These are phyloP conservation scores for Coelopa frigida DNA, from an alignment of 1,140 invertebrate genomes.

Conservation along the genomic window DNA sequence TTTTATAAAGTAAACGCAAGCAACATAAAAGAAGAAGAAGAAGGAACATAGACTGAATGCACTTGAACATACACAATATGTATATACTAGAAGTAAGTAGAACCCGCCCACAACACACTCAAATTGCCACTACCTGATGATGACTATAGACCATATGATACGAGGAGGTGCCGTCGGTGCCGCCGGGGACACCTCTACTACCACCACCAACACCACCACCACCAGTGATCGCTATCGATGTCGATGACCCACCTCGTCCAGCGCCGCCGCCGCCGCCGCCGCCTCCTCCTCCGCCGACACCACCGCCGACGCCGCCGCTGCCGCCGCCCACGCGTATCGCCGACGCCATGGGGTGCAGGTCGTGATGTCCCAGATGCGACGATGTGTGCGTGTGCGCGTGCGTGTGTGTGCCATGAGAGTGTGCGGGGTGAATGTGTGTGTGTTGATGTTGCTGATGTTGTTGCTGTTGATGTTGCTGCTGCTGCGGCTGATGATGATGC, in stretches of 20 bases:
- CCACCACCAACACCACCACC: slow-evolving; percentile 9
- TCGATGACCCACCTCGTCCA: slow-evolving; percentile 41
- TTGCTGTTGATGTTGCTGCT: no score
- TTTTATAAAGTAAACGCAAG: not conserved
- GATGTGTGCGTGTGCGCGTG: slow-evolving; percentile 7
- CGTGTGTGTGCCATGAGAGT: no score
- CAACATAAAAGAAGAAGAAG: slow-evolving; percentile 4
- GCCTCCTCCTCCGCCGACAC: not conserved
- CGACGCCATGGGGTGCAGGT: no score
- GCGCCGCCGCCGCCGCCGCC: slow-evolving; percentile 11
- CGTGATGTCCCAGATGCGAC: not conserved
- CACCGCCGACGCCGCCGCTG: not conserved
- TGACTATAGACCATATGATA: slow-evolving; percentile 19
- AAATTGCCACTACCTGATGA: slow-evolving; percentile 16
- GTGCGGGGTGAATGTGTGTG: no score
- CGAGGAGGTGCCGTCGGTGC: slow-evolving; percentile 14
- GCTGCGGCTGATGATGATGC: no score
- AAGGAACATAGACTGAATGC: slow-evolving; percentile 8
- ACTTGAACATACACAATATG: no score
- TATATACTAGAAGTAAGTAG: no score
- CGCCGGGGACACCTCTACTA: slow-evolving; percentile 5
- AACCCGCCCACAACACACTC: slow-evolving; percentile 8
- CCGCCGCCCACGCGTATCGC: slow-evolving; percentile 2
- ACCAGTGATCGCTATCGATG: slow-evolving; percentile 12
- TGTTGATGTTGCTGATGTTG: no score